Conservation (phyloP, 2,113 vertebrate species). For the Cephalopterus ornatus region DNA sequence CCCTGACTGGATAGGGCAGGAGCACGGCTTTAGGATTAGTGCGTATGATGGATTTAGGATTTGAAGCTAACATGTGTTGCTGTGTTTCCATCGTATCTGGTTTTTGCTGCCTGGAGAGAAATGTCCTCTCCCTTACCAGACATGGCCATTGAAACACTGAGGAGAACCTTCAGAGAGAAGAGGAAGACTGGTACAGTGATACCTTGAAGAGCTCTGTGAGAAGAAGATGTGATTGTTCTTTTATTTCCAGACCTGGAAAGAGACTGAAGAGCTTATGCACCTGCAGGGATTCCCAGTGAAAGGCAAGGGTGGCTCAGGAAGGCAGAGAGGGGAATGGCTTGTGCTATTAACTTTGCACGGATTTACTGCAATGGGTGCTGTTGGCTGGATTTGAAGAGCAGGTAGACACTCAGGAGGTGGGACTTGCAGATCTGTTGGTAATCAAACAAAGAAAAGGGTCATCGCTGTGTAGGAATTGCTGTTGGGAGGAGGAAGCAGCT, state of each 20-base stretch:
- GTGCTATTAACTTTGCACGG: background rate
- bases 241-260: background rate
- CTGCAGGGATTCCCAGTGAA: background rate
- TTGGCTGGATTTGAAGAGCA: background rate
- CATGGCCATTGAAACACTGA: background rate
- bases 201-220: background rate
- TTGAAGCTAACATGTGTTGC: conserved; percentile 74
- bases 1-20: conserved; percentile 69
- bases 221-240: background rate
- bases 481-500: background rate
- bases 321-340: background rate
- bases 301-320: background rate
- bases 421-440: background rate
- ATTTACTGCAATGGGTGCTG: background rate
- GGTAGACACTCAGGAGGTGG: background rate
- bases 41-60: conserved; percentile 81
- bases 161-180: background rate
- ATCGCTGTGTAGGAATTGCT: background rate
- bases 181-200: background rate
- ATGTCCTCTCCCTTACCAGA: background rate
- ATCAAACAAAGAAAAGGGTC: background rate
- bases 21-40: conserved; percentile 79
- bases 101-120: background rate
- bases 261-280: background rate
- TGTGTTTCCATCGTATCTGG: background rate